phyloP scores from a whole-genome alignment of 2,113 vertebrate species.

The Myiopsitta monachus region DNA sequence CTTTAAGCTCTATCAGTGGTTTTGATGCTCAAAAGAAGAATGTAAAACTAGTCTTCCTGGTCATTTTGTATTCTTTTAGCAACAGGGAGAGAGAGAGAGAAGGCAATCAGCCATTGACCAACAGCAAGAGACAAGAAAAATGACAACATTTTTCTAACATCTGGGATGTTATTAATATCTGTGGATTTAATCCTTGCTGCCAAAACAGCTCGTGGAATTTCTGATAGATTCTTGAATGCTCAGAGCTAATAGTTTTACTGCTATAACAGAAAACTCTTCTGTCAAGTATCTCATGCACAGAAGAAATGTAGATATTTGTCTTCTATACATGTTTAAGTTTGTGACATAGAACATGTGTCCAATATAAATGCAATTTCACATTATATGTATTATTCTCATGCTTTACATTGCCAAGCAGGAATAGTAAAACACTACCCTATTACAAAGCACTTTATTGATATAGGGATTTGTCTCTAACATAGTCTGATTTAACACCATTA shows the following conservation, averaged over 20 bases:
- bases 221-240: background rate
- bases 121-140: background rate
- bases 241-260: background rate
- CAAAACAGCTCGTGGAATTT: background rate
- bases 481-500: background rate
- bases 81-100: background rate
- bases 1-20: background rate
- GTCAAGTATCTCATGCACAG: background rate
- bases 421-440: background rate
- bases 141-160: background rate
- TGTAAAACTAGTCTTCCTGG: background rate
- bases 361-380: background rate
- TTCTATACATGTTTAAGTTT: background rate
- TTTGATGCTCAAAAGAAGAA: background rate
- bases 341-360: background rate
- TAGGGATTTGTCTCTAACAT: background rate
- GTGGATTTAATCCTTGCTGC: background rate
- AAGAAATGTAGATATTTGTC: background rate
- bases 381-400: background rate
- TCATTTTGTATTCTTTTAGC: background rate
- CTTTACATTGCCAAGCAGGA: background rate
- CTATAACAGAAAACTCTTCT: background rate
- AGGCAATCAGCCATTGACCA: background rate
- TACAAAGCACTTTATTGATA: background rate
- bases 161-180: background rate